Evolutionary conservation across 2,888 invertebrate species (phyloP), one percentile per base, ranked within the genome.

Genomic region (Mimachlamys varia): DNA sequence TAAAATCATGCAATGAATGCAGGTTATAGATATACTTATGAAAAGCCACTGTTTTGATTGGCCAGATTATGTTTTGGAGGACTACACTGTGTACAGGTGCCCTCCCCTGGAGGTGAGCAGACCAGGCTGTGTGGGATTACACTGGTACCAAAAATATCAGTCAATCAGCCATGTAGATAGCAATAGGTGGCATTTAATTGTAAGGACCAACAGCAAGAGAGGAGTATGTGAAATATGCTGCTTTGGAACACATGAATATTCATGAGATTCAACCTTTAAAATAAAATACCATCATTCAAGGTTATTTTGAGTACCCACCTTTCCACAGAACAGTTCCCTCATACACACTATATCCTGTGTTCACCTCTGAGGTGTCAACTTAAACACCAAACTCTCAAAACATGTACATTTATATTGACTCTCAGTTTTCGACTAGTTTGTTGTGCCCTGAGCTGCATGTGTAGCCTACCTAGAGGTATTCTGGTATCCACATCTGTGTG

Each of bases 401-500:
- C 33, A 76, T 27, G 76, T 76, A 44, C 44, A 44, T 44, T 5
- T 44, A 44, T 76, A 76, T 76, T 27, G 27, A 76, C 76, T 76
- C 33, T 76, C 76, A 76, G 76, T 12, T 33, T 76, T 76, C 27
- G 76, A 33, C 76, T n/a, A 58, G 58, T 58, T 58, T 76, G 76
- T 76, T 76, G 76, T 76, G 22, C 27, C 1, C 13, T 22, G 76
- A 76, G 76, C 33, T 76, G 76, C 33, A 76, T 76, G 33, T 76
- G 76, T 76, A 76, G 76, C 76, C 76, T 76, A 76, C 33, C 76
- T 76, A 33, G 76, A 33, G 76, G 76, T 76, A 62, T 62, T 62
- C 62, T 62, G 62, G 62, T 62, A 76, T 76, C 76, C 76, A 76
- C 76, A 33, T 76, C 76, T 76, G 76, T 76, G 76, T 76, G 33